A percentile compares a stretch with the other conserved stretches of the same genome.
Evolutionary conservation across 2,888 invertebrate genomes (phyloP).

Genomic region (Shargacucullia verbasci): DNA sequence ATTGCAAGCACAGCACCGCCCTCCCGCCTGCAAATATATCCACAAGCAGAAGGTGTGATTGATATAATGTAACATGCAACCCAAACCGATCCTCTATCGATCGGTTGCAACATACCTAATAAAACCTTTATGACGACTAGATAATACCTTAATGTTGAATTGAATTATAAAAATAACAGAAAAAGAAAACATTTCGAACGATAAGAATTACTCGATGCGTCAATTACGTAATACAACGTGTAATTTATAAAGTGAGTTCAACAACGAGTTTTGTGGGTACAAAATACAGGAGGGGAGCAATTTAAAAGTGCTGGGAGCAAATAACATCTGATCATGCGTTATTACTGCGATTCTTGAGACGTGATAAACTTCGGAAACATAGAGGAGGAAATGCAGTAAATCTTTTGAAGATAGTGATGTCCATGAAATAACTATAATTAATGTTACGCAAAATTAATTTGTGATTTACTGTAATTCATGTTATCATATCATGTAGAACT

Average conservation of each 20-base stretch:
- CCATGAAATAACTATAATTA: no score
- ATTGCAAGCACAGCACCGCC: no score
- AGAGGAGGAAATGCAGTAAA: constrained; percentile 8
- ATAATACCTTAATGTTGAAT: not conserved
- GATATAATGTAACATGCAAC: no score
- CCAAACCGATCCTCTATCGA: no score
- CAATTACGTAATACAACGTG: constrained; percentile 37
- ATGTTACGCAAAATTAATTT: no score
- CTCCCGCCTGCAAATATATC: no score
- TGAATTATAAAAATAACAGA: constrained; percentile 4
- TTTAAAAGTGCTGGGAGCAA: constrained; percentile 48
- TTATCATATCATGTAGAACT: no score
- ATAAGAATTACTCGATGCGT: constrained; percentile 12
- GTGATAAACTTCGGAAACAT: constrained; percentile 57
- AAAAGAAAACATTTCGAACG: constrained; percentile 22
- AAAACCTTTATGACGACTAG: not conserved
- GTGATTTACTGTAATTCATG: no score
- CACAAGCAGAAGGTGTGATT: no score
- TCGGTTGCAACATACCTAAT: not conserved
- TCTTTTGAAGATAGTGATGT: no score
- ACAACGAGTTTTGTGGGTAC: constrained; percentile 33
- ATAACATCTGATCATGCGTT: constrained; percentile 47
- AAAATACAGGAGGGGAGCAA: constrained; percentile 38
- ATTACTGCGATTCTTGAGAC: constrained; percentile 55
- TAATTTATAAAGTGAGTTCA: constrained; percentile 40